Conservation (phyloP, 2,113 vertebrate genomes). For the Cacatua alba region DNA sequence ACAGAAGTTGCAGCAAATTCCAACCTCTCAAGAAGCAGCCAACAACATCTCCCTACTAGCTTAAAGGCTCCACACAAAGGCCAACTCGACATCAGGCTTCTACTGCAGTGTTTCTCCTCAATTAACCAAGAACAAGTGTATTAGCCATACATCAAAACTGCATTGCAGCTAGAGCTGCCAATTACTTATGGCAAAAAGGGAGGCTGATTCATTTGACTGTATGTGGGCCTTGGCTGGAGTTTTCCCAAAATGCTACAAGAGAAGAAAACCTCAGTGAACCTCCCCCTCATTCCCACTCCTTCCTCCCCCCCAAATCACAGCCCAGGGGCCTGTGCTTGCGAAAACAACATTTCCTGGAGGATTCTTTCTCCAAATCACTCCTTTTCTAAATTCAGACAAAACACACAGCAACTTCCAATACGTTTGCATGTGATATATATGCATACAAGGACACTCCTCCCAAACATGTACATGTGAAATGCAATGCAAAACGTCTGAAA, state of each 20-base stretch:
- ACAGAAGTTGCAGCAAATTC: background rate
- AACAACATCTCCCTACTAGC: background rate
- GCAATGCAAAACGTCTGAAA: background rate
- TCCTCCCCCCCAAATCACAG: constrained; percentile 17
- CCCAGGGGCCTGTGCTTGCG: background rate
- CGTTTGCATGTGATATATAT: background rate
- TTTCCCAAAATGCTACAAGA: constrained; percentile 40
- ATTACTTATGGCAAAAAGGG: constrained; percentile 29
- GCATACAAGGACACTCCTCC: background rate
- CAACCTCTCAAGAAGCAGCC: background rate
- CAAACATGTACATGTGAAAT: background rate
- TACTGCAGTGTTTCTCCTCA: constrained; percentile 39
- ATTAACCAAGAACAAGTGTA: constrained; percentile 10
- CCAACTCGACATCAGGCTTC: background rate
- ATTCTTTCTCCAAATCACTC: constrained; percentile 15
- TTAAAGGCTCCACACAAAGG: background rate
- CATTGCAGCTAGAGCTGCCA: constrained; percentile 66
- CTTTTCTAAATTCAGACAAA: constrained; percentile 49
- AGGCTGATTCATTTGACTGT: constrained; percentile 51
- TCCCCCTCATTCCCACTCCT: constrained; percentile 55
- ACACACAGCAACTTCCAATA: background rate
- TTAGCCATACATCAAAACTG: constrained; percentile 50
- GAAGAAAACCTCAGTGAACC: constrained; percentile 44
- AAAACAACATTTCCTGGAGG: constrained; percentile 32
- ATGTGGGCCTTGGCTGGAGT: constrained; percentile 60